These are phyloP conservation scores for Aselliscus stoliczkanus DNA, from an alignment of 2,797 vertebrate species.

Conservation along the genomic window DNA sequence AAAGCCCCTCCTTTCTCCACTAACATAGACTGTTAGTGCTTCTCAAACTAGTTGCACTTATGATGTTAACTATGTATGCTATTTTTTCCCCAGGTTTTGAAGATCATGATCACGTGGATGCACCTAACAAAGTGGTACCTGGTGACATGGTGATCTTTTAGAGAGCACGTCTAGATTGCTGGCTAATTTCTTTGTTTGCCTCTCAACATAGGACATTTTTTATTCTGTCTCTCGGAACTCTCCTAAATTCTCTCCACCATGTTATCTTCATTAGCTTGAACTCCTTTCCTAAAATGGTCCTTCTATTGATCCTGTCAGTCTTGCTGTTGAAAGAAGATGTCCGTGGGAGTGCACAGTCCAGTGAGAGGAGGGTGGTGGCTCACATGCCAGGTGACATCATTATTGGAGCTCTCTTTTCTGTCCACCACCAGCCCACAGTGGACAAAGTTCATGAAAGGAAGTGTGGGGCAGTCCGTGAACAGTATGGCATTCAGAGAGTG, in stretches of 20 bases:
- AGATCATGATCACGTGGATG: conserved; percentile 70
- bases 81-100: conserved; percentile 78
- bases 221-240: conserved; percentile 48
- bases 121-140: conserved; percentile 53
- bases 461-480: conserved; percentile 95
- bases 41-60: background rate
- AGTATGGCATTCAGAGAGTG: conserved; percentile 98
- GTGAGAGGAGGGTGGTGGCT: conserved; percentile 93
- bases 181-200: conserved; percentile 39
- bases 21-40: background rate
- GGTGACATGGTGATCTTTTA: conserved; percentile 66
- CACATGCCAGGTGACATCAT: conserved; percentile 96
- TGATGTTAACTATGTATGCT: conserved; percentile 22
- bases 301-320: conserved; percentile 85
- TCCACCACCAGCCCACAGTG: conserved; percentile 97
- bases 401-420: conserved; percentile 97
- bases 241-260: conserved; percentile 73
- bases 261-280: conserved; percentile 82
- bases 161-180: conserved; percentile 63
- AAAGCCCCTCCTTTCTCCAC: background rate
- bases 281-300: conserved; percentile 85
- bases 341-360: conserved; percentile 86
- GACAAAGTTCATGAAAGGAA: conserved; percentile 99
- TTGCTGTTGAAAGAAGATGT: conserved; percentile 86
- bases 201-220: conserved; percentile 57